Conservation (phyloP, 2,797 vertebrate species). For the Steatocranus sp. region DNA sequence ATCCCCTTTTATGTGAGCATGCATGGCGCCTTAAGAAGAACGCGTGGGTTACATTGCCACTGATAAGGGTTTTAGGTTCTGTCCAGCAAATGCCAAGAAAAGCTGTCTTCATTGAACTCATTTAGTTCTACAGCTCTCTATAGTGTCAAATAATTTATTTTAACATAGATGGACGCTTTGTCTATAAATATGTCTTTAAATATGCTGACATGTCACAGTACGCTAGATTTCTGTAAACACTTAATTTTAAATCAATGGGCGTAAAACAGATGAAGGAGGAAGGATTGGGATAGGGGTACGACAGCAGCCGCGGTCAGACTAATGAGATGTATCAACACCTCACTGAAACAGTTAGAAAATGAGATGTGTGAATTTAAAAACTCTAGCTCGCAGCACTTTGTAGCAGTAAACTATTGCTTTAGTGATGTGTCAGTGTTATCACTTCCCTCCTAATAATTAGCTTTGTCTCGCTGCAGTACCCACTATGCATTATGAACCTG, state of each 20-base stretch:
- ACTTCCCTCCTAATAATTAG: slow-evolving; percentile 57
- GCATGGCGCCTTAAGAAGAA: neutral
- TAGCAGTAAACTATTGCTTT: slow-evolving; percentile 15
- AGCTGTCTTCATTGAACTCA: neutral
- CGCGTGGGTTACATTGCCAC: fast-evolving
- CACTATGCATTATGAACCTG: slow-evolving; percentile 33
- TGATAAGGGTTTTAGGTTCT: neutral
- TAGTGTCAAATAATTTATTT: neutral
- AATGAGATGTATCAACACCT: slow-evolving; percentile 58
- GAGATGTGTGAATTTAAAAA: slow-evolving; percentile 37
- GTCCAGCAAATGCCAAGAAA: neutral
- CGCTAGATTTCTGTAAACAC: slow-evolving; percentile 42
- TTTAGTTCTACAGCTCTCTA: neutral
- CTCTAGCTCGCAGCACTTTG: slow-evolving; percentile 34
- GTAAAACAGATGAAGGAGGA: neutral
- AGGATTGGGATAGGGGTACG: neutral
- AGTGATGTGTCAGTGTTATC: slow-evolving; percentile 63
- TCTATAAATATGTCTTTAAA: slow-evolving; percentile 53
- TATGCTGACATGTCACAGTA: slow-evolving; percentile 57
- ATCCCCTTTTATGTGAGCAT: neutral
- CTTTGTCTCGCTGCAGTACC: slow-evolving; percentile 44
- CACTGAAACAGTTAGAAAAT: slow-evolving; percentile 33
- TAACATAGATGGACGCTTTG: neutral
- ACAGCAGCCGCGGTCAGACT: slow-evolving; percentile 28
- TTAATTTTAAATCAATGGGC: slow-evolving; percentile 18